Base-by-base conservation (phyloP, 2,797 vertebrate species). In the Halcyon smyrnensis region DNA sequence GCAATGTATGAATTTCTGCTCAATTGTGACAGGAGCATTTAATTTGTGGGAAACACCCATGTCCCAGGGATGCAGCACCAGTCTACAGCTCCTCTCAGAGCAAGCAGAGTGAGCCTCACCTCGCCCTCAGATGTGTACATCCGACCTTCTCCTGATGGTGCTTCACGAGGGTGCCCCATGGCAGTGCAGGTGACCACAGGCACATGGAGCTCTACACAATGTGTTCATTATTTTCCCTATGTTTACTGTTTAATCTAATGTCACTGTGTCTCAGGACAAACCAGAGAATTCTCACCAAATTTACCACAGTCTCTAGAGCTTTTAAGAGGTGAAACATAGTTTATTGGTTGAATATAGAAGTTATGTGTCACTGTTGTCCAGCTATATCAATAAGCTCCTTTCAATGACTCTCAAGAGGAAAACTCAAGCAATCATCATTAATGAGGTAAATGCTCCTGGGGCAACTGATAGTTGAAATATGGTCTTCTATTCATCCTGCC, bases 341-440 rank as follows among this genome's bases (percentile, higher is more conserved):
- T 96, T 94, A 84, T 62, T 65, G 57, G 28, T 74, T 94, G 85
- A 95, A 68, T 76, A 90, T 30, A 74, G n/a, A 76, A 94, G 39
- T 79, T 64, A 80, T 17, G 87, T 82, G 63, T 90, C 88, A 77
- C 37, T 56, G n/a, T 45, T 87, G 37, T 87, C 77, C 54, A 76
- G n/a, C 57, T 45, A 4, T 37, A 89, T 90, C 89, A 88, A 88
- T 90, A 56, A 53, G 37, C 48, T 90, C 62, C n/a, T 90, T 87
- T 50, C 63, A 90, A 73, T 70, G 85, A 32, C 37, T 84, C 96
- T 96, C 97, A 36, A 79, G 95, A 94, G 95, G 89, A 89, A 93
- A 93, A 96, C 57, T 86, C 79, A 71, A 80, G 80, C 81, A 69
- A 41, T 74, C 88, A 79, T 85, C 91, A 21, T 93, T 97, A 95